Conservation (phyloP, 2,888 invertebrate genomes). For the Hydrotaea cyrtoneurina region DNA sequence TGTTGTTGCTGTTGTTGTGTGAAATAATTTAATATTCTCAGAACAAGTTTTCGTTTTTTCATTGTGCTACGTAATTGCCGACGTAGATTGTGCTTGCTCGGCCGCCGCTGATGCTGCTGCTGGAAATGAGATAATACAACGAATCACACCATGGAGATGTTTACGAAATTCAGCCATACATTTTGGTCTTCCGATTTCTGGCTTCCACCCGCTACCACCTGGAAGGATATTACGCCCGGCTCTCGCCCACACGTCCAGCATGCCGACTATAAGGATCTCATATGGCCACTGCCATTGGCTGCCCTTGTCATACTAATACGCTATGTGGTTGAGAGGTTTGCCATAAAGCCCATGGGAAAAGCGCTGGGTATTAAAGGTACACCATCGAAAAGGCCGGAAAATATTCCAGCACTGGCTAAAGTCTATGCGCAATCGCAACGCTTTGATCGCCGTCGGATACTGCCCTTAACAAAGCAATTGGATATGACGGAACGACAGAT, state of each 20-base stretch:
- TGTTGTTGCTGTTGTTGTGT: too few relatives aligned
- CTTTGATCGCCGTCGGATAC: constrained; percentile 87
- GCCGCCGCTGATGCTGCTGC: too few relatives aligned
- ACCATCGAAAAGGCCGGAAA: constrained; percentile 87
- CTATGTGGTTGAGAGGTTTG: constrained; percentile 83
- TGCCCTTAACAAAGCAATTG: constrained; percentile 90
- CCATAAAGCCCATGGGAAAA: constrained; percentile 90
- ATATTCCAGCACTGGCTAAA: constrained; percentile 88
- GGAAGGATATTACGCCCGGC: constrained; percentile 91
- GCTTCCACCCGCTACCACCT: constrained; percentile 91
- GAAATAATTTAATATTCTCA: too few relatives aligned
- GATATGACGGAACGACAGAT: constrained; percentile 93
- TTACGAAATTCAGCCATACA: too few relatives aligned
- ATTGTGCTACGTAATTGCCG: too few relatives aligned
- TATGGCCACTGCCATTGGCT: constrained; percentile 91
- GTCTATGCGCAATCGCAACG: constrained; percentile 86
- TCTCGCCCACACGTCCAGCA: constrained; percentile 87
- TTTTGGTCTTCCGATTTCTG: too few relatives aligned
- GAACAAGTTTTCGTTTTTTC: too few relatives aligned
- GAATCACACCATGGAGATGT: too few relatives aligned
- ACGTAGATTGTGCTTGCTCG: too few relatives aligned
- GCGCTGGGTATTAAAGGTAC: constrained; percentile 91
- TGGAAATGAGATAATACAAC: too few relatives aligned
- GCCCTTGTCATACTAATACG: constrained; percentile 85
- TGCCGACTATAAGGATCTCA: constrained; percentile 89